Evolutionary conservation across 2,797 vertebrate genomes (phyloP), one percentile per base, ranked within the genome.

Genomic region (Gouania willdenowi): DNA sequence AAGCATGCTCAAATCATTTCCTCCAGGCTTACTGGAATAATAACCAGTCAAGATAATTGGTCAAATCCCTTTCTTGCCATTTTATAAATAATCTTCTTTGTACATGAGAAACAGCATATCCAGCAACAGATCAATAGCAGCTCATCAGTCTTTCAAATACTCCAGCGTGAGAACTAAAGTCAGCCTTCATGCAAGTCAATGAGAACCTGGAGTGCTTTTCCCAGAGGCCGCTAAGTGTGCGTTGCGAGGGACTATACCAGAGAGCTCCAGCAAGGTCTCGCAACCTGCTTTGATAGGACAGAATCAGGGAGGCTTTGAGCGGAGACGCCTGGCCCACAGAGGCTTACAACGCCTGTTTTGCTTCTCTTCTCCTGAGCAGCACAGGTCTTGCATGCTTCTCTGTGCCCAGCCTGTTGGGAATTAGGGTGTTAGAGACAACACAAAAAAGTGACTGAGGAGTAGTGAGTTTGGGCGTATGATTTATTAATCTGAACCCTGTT

Each of bases 401-500:
- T 71, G 44, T 64, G 75, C 71, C 65, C 62, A 41, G 58, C 66
- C 76, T 65, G 63, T 21, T 1, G 71, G 86, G 87, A 84, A 73
- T 75, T 33, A 42, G 50, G 82, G 80, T 66, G 79, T 82, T 76
- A 78, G 86, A 81, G 85, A 85, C 82, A 91, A 89, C 81, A 86
- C n/a, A 82, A 86, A 84, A 85, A 90, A 85, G 82, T 88, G 88
- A 87, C 79, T 57, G 80, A 88, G 69, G 84, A 84, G 82, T 88
- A 81, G 82, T 58, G 66, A 60, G 84, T 90, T 90, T 73, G 71
- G 81, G 84, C 89, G 87, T 83, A 86, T 93, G 91, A 93, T 92
- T 92, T 93, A 94, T 92, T 91, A 92, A 90, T 88, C 82, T 72
- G 58, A 75, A 54, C 79, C 87, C 77, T 71, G 88, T 77, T 79